Evolutionary conservation across 1,140 invertebrate species (phyloP).

Genomic region (Drosophila bifasciata): DNA sequence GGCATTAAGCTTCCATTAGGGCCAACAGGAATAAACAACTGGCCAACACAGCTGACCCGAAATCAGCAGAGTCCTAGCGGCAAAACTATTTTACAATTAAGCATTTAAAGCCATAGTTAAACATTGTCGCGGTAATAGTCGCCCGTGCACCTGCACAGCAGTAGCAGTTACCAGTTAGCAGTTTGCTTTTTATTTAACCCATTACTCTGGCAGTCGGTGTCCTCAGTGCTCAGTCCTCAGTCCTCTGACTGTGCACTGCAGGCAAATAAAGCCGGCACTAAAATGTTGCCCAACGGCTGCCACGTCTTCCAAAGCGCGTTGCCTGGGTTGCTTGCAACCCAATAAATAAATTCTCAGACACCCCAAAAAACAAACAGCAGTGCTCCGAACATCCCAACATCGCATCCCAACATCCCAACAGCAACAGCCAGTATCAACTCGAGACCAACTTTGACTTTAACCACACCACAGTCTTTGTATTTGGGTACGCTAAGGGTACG

Average conservation of each 20-base stretch:
- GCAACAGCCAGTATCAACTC: conserved; percentile 20
- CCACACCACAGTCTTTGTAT: conserved; percentile 12
- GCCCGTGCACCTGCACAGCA: conserved; percentile 21
- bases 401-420: background rate
- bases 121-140: conserved; percentile 38
- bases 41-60: background rate
- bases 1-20: conserved; percentile 43
- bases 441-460: conserved; percentile 48
- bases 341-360: conserved; percentile 63
- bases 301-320: conserved; percentile 1
- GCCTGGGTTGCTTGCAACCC: no score
- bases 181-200: conserved; percentile 64
- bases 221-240: background rate
- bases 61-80: conserved; percentile 12
- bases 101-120: conserved; percentile 60
- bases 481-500: no score
- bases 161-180: conserved; percentile 31
- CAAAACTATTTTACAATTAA: conserved; percentile 62
- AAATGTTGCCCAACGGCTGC: conserved; percentile 54
- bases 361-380: conserved; percentile 53
- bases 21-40: conserved; percentile 25
- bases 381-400: no score
- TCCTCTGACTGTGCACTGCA: conserved; percentile 18
- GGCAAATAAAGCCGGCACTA: conserved; percentile 52
- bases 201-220: conserved; percentile 37